Evolutionary conservation across 2,113 vertebrate genomes (phyloP), one percentile per base, ranked within the genome.

Genomic region (Nannospalax galili): DNA sequence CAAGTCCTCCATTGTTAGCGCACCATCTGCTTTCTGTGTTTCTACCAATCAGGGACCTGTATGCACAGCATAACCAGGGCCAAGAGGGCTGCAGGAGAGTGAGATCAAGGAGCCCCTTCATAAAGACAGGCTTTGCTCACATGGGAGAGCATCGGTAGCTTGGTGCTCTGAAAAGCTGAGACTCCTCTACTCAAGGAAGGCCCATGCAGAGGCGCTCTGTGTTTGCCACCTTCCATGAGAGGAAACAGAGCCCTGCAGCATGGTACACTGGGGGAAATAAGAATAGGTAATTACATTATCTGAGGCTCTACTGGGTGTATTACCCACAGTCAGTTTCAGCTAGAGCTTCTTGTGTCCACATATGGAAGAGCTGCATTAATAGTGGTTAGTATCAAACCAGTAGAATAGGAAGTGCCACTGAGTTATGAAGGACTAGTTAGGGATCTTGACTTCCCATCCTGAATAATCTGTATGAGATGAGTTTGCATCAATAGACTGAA

Each of bases 1-100:
- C 94, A 98, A 97, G 96, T 86, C 94, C 81, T 94, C 96, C 96
- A 97, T 97, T 98, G 97, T 98, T 90, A 84, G 90, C 28, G 7
- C 2, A 1, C 97, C 97, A 97, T 98, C 97, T 98, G 97, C 88
- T 96, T 97, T 93, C 92, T 91, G 73, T 77, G 88, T 93, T 89
- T 85, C 95, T 88, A 93, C 97, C 96, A 97, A 96, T 96, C 72
- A 19, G 77, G 87, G 56, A 79, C 90, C 89, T 89, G 86, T 72
- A 32, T 1, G 1, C 67, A 73, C 81, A 84, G 95, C 89, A 86
- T 42, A 94, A 45, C 92, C 74, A 84, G 86, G 12, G 90, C 89
- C 37, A 9, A 96, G 70, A 78, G 74, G 85, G 58, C 77, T 40
- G 77, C 72, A 74, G 69, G 72, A 65, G 77, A 91, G 72, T 35